Percentiles rank a stretch among this genome's conserved stretches.
These are phyloP conservation scores for Xanthorhoe spadicearia DNA, from an alignment of 2,888 invertebrate species.

Conservation along the genomic window DNA sequence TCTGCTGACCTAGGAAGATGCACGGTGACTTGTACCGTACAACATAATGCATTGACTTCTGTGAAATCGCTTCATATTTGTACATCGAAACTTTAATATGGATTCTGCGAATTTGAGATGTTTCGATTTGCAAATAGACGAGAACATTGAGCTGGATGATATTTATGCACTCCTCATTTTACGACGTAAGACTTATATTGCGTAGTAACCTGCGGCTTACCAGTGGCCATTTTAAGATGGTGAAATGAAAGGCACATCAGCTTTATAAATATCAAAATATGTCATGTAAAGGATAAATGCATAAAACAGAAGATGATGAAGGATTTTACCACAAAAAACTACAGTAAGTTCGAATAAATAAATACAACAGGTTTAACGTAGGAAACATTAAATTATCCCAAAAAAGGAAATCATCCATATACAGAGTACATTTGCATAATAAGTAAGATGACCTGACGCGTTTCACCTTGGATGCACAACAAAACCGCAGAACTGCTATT, in stretches of 20 bases:
- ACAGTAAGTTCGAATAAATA: not conserved
- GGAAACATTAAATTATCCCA: conserved; percentile 36
- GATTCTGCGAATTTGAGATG: conserved; percentile 27
- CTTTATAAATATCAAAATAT: not conserved
- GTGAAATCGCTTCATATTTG: conserved; percentile 17
- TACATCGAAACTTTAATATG: conserved; percentile 9
- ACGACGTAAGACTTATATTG: conserved; percentile 40
- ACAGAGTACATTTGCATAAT: conserved; percentile 50
- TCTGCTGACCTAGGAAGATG: too few relatives aligned
- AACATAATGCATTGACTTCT: conserved; percentile 2
- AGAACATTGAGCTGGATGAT: conserved; percentile 37
- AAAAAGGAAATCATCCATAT: conserved; percentile 51
- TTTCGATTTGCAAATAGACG: conserved; percentile 38
- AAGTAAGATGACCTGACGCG: conserved; percentile 48
- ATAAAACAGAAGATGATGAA: not conserved
- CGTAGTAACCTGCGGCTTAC: conserved; percentile 14
- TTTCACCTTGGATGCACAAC: conserved; percentile 49
- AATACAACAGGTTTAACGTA: conserved; percentile 31
- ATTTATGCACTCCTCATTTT: conserved; percentile 49
- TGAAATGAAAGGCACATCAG: not conserved
- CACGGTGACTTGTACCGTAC: too few relatives aligned
- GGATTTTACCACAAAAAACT: not conserved
- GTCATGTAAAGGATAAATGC: too few relatives aligned
- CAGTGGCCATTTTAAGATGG: not conserved
- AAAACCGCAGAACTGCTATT: conserved; percentile 36